Conservation (phyloP, 2,113 vertebrate genomes). For the Desmodus rotundus region DNA sequence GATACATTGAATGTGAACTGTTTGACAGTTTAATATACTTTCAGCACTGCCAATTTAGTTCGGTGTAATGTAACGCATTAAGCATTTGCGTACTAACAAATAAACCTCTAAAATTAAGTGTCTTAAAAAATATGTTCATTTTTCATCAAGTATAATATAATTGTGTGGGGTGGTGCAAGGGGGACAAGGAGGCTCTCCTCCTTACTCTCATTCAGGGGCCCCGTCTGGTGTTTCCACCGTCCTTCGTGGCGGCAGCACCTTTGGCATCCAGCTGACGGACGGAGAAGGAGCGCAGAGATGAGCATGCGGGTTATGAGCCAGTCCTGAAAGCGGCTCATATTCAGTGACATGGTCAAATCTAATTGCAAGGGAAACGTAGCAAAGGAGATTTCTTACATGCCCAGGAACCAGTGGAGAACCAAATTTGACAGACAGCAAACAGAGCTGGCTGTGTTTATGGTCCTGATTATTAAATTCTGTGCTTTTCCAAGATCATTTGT, state of each 20-base stretch:
- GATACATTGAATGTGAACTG: background rate
- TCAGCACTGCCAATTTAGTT: background rate
- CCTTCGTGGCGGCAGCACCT: accelerated
- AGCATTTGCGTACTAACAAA: background rate
- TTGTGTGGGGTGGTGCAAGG: background rate
- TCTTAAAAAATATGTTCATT: background rate
- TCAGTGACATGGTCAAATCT: background rate
- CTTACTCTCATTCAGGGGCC: background rate
- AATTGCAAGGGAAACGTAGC: background rate
- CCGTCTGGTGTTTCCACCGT: background rate
- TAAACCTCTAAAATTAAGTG: background rate
- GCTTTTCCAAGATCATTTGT: background rate
- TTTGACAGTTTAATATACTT: background rate
- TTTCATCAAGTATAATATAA: background rate
- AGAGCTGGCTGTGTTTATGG: background rate
- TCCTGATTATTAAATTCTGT: background rate
- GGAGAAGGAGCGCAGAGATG: background rate
- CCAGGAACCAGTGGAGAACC: background rate
- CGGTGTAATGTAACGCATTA: background rate
- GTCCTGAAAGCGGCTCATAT: background rate
- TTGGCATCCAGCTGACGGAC: background rate
- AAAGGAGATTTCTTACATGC: background rate
- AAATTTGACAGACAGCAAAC: background rate
- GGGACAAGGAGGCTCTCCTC: background rate
- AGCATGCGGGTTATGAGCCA: background rate